Evolutionary conservation across 2,888 invertebrate genomes (phyloP).

Genomic region (Gandaritis pyraliata): DNA sequence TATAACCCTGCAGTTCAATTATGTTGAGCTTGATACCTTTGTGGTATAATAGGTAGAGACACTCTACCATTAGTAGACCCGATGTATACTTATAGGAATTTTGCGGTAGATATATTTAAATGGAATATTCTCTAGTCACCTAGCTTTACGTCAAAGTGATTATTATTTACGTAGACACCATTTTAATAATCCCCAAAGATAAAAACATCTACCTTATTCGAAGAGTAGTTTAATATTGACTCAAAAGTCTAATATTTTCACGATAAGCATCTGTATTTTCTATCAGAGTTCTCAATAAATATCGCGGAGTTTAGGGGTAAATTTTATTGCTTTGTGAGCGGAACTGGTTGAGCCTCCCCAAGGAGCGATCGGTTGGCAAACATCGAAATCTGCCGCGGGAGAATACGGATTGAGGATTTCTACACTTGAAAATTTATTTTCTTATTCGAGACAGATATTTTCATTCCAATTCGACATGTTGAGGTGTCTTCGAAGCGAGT

Average conservation of each 20-base stretch:
- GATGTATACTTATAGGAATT: too few relatives aligned
- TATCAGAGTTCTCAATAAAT: constrained; percentile 60
- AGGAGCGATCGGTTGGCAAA: constrained; percentile 80
- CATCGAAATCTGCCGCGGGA: constrained; percentile 62
- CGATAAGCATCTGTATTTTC: constrained; percentile 43
- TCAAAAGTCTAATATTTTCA: constrained; percentile 24
- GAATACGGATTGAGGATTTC: constrained; percentile 50
- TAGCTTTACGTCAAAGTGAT: too few relatives aligned
- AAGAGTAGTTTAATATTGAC: constrained; percentile 13
- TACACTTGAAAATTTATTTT: constrained; percentile 49
- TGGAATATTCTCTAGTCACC: too few relatives aligned
- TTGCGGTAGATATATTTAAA: too few relatives aligned
- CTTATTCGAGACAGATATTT: constrained; percentile 40
- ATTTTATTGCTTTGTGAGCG: constrained; percentile 72
- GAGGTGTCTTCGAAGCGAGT: constrained; percentile 3
- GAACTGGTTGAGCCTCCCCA: constrained; percentile 68
- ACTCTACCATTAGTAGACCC: neutral
- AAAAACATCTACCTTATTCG: constrained; percentile 12
- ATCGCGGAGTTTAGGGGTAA: constrained; percentile 62
- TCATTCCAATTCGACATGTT: constrained; percentile 14
- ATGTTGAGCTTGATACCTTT: constrained; percentile 16
- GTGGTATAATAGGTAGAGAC: constrained; percentile 11
- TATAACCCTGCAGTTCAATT: constrained; percentile 31
- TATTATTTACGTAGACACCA: too few relatives aligned
- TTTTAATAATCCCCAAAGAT: neutral